Evolutionary conservation across 2,888 invertebrate species (phyloP).

Genomic region (Netelia inedita): DNA sequence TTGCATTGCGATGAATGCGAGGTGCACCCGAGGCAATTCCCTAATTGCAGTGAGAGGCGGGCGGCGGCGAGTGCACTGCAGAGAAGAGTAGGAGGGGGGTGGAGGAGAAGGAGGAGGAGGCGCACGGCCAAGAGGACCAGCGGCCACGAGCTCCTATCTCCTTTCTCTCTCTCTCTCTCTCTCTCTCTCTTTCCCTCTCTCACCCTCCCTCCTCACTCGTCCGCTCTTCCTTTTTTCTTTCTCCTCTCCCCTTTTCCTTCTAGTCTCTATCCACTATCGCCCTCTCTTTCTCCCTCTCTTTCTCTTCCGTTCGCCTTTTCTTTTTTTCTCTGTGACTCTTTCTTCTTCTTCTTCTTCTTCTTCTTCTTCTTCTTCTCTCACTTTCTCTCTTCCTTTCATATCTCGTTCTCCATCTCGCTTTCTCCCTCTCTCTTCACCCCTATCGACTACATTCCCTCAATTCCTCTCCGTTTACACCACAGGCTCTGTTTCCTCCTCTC

Average conservation of each 20-base stretch:
- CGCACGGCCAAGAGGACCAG: slow-evolving; percentile 66
- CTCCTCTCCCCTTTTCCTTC: not conserved
- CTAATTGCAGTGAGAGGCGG: slow-evolving; percentile 77
- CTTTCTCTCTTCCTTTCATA: slow-evolving; percentile 38
- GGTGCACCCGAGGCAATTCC: slow-evolving; percentile 80
- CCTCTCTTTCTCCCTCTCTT: slow-evolving; percentile 11
- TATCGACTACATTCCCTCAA: slow-evolving; percentile 33
- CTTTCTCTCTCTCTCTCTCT: slow-evolving; percentile 39
- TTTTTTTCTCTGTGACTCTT: slow-evolving; percentile 56
- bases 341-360: slow-evolving; percentile 51
- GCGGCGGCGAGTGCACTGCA: slow-evolving; percentile 59
- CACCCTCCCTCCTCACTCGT: slow-evolving; percentile 47
- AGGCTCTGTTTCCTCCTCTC: slow-evolving; percentile 18
- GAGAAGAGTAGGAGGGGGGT: slow-evolving; percentile 25
- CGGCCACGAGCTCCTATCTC: slow-evolving; percentile 61
- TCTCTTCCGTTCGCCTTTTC: slow-evolving; percentile 7
- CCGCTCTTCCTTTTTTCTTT: slow-evolving; percentile 14
- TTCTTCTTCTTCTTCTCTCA: slow-evolving; percentile 56
- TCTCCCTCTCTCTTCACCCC: slow-evolving; percentile 41
- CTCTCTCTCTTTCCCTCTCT: slow-evolving; percentile 58
- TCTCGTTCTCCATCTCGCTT: slow-evolving; percentile 30
- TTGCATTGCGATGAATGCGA: slow-evolving; percentile 80
- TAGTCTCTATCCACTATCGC: not conserved
- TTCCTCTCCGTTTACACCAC: slow-evolving; percentile 27
- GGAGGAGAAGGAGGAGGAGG: slow-evolving; percentile 80